These are phyloP conservation scores for Salpingus planirostris DNA, from an alignment of 2,888 invertebrate genomes.

Conservation along the genomic window DNA sequence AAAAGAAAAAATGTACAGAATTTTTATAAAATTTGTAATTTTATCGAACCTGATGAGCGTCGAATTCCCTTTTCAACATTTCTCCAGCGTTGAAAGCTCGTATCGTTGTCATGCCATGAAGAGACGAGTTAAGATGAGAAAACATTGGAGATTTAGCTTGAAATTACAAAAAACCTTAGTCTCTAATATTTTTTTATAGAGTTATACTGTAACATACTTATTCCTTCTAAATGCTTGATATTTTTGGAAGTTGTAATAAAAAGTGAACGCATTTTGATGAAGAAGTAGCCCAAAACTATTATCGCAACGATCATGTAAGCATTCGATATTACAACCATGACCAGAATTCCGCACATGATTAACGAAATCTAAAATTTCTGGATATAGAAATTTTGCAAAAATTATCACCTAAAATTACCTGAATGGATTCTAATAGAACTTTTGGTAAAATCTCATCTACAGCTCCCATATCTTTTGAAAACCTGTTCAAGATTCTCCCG, in stretches of 20 bases:
- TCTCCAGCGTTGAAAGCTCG: constrained; percentile 66
- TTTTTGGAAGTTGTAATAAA: constrained; percentile 60
- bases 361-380: constrained; percentile 45
- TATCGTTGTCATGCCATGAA: constrained; percentile 78
- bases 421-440: constrained; percentile 12
- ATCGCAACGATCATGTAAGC: constrained; percentile 54
- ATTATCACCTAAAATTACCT: constrained; percentile 38
- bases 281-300: constrained; percentile 49
- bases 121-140: constrained; percentile 72
- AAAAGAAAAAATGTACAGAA: constrained; percentile 36
- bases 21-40: not conserved
- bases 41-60: constrained; percentile 47
- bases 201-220: constrained; percentile 34
- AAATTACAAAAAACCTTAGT: too few relatives aligned
- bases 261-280: constrained; percentile 51
- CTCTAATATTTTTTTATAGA: too few relatives aligned
- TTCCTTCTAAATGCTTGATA: constrained; percentile 52
- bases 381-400: too few relatives aligned
- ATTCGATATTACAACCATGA: constrained; percentile 58
- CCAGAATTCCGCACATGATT: constrained; percentile 57
- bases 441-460: constrained; percentile 42
- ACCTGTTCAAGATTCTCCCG: constrained; percentile 52
- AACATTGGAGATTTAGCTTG: constrained; percentile 80
- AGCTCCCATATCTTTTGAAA: constrained; percentile 56
- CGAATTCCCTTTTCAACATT: constrained; percentile 62